Conservation (phyloP, 2,888 invertebrate species). For the Crocallis elinguaria region DNA sequence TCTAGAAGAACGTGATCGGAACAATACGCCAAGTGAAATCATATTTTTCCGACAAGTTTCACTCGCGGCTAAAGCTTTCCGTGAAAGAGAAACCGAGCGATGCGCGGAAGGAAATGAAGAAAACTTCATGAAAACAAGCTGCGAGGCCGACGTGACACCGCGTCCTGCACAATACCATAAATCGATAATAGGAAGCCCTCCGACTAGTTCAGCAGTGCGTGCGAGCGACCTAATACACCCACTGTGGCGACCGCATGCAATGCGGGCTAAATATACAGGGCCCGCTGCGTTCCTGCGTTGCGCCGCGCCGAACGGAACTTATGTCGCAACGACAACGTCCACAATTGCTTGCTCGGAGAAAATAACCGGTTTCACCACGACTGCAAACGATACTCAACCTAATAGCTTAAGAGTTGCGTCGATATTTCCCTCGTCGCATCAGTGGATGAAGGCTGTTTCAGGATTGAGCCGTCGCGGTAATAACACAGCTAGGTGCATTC, state of each 20-base stretch:
- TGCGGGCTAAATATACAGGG: constrained; percentile 83
- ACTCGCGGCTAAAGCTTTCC: constrained; percentile 63
- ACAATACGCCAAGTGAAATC: constrained; percentile 66
- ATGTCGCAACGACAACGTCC: constrained; percentile 76
- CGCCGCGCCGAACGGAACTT: constrained; percentile 69
- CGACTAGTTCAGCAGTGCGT: constrained; percentile 85
- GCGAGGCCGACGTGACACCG: constrained; percentile 55
- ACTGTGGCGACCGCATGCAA: constrained; percentile 75
- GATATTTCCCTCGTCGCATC: constrained; percentile 43
- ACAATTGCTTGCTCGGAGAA: constrained; percentile 75
- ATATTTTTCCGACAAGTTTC: constrained; percentile 69
- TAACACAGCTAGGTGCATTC: constrained; percentile 85
- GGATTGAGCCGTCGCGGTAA: constrained; percentile 67
- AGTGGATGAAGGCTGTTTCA: constrained; percentile 70
- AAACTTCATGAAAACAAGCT: constrained; percentile 63
- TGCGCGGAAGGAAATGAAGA: constrained; percentile 61
- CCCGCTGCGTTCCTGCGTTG: constrained; percentile 63
- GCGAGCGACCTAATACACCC: constrained; percentile 83
- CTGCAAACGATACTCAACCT: constrained; percentile 54
- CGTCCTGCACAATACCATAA: constrained; percentile 75
- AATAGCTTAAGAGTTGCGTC: constrained; percentile 48
- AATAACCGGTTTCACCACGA: constrained; percentile 70
- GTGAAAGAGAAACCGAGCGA: constrained; percentile 69
- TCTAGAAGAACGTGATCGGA: constrained; percentile 42
- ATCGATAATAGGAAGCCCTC: constrained; percentile 84